Evolutionary conservation across 2,113 vertebrate species (phyloP).

Genomic region (Xyliphius kryptos): DNA sequence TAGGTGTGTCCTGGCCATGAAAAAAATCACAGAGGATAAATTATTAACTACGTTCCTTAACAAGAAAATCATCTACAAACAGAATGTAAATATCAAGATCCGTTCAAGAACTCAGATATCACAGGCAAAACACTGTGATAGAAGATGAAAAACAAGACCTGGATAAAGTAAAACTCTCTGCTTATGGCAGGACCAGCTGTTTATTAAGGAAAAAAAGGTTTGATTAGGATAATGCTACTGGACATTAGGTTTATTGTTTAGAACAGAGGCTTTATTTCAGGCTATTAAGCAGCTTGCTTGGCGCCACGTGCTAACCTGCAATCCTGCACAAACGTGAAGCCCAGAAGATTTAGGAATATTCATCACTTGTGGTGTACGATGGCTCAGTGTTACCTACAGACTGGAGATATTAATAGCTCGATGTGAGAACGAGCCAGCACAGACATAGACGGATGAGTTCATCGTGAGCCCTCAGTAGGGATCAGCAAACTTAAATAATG

Average conservation of each 20-base stretch:
- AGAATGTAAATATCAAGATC: too few relatives aligned
- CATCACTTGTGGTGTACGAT: slow-evolving; percentile 1
- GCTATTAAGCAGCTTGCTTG: slow-evolving; percentile 9
- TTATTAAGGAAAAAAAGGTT: slow-evolving; percentile 6
- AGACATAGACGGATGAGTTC: slow-evolving; percentile 27
- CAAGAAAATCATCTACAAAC: too few relatives aligned
- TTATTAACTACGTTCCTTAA: too few relatives aligned
- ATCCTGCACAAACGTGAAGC: slow-evolving; percentile 17
- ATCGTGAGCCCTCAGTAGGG: slow-evolving; percentile 7
- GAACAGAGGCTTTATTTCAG: slow-evolving; percentile 19
- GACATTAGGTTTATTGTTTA: slow-evolving; percentile 10
- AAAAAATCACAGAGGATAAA: too few relatives aligned
- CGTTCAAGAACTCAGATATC: too few relatives aligned
- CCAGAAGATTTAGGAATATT: slow-evolving; percentile 18
- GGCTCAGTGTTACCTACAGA: slow-evolving; percentile 17
- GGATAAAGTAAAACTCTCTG: too few relatives aligned
- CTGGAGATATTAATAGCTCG: slow-evolving; percentile 8
- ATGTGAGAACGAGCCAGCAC: slow-evolving; percentile 9
- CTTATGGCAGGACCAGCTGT: not conserved
- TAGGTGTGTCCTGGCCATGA: too few relatives aligned
- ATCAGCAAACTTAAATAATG: slow-evolving; percentile 26
- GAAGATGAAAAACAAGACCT: too few relatives aligned
- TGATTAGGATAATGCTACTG: slow-evolving; percentile 9
- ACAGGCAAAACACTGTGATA: too few relatives aligned
- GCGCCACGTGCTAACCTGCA: slow-evolving; percentile 8